Percentiles rank a stretch among this genome's conserved stretches.
phyloP scores from a whole-genome alignment of 2,888 invertebrate species.

The Hipparchia semele region DNA sequence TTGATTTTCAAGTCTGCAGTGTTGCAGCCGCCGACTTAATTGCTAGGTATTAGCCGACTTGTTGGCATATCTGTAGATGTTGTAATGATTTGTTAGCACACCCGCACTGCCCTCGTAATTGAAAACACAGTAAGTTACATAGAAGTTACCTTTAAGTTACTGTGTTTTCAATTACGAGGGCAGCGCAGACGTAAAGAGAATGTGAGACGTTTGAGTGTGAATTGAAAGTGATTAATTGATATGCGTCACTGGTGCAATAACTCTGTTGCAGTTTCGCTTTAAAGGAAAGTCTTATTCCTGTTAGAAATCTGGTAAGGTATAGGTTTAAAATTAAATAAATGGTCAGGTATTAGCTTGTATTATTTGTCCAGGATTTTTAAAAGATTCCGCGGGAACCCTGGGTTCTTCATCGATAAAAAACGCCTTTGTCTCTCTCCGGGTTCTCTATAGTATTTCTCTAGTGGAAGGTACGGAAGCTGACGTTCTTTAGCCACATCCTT shows the following conservation, averaged over 20 bases:
- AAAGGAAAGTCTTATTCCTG: constrained; percentile 1
- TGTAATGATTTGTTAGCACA: constrained; percentile 10
- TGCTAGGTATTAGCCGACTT: neutral
- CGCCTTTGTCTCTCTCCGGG: no score
- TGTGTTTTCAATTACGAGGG: no score
- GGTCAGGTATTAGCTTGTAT: neutral
- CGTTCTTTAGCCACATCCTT: no score
- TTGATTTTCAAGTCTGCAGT: neutral
- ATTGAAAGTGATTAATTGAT: constrained; percentile 22
- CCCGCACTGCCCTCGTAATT: no score
- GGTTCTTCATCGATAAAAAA: no score
- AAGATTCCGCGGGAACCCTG: no score
- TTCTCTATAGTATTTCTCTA: no score
- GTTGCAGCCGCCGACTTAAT: neutral
- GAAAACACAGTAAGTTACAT: no score
- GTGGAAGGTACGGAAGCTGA: no score
- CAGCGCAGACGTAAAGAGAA: constrained; percentile 14
- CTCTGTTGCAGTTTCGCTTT: constrained; percentile 6
- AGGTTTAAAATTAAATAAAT: neutral
- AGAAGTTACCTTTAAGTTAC: no score
- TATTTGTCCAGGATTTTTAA: no score
- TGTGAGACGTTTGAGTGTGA: constrained; percentile 21
- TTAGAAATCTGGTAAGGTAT: neutral
- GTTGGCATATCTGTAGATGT: constrained; percentile 5
- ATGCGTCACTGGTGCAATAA: constrained; percentile 5